Evolutionary conservation across 2,888 invertebrate species (phyloP).

Genomic region (Morpho helenor): DNA sequence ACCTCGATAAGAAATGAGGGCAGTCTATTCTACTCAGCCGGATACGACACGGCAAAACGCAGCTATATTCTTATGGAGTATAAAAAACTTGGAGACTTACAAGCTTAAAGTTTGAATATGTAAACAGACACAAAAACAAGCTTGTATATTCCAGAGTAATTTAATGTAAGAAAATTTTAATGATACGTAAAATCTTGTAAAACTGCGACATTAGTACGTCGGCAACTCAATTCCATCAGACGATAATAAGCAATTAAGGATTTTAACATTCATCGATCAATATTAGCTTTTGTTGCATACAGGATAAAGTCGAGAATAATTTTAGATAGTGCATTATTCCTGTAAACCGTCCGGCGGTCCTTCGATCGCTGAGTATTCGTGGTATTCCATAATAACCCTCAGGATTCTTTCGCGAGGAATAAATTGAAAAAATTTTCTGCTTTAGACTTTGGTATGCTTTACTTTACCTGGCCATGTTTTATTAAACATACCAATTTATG

Average conservation of each 20-base stretch:
- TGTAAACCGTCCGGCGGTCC: slow-evolving; percentile 17
- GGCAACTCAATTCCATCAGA: slow-evolving; percentile 7
- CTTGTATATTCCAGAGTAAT: background rate
- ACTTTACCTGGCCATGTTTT: slow-evolving; percentile 24
- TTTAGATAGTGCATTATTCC: slow-evolving; percentile 1
- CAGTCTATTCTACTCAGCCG: too few species aligned
- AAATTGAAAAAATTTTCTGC: slow-evolving; percentile 27
- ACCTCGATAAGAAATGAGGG: too few species aligned
- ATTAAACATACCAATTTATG: slow-evolving; percentile 24
- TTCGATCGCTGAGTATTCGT: slow-evolving; percentile 19
- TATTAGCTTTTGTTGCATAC: background rate
- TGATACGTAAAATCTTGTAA: background rate
- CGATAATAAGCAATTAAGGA: slow-evolving; percentile 21
- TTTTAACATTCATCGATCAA: background rate
- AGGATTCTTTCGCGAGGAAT: slow-evolving; percentile 24
- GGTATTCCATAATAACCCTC: slow-evolving; percentile 26
- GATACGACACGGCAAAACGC: too few species aligned
- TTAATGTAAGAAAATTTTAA: slow-evolving; percentile 3
- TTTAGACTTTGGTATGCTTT: slow-evolving; percentile 25
- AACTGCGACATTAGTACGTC: slow-evolving; percentile 5
- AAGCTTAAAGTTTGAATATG: too few species aligned
- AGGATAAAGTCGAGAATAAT: slow-evolving; percentile 6
- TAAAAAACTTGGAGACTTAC: too few species aligned
- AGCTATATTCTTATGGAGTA: too few species aligned
- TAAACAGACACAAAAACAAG: background rate